Base-by-base conservation (phyloP, 2,888 invertebrate genomes). In the Choristoneura rosaceana region DNA sequence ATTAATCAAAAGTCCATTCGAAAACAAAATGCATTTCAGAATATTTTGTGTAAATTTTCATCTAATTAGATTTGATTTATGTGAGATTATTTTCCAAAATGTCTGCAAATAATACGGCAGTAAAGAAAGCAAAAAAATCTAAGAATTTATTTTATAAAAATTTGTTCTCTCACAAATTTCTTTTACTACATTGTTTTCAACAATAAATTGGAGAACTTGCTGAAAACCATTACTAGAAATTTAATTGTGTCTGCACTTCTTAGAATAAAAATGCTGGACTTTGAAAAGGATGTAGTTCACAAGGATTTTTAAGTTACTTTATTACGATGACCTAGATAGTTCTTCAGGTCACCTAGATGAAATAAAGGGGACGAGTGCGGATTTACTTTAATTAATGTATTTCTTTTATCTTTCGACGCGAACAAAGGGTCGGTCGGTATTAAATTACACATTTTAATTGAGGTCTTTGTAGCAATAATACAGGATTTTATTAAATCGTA, bases 231-330 rank as follows among this genome's bases (percentile, higher is more conserved):
- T 50, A 15, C 50, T 3, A 4, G 0, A 14, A 47, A 15, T 15
- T 50, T 50, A 15, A 50, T 50, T 15, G 15, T 8, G 50, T 50
- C 15, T n/a, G 47, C n/a, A 34, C 47, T 50, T 50, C 15, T 50
- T 15, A 3, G 15, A 50, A 15, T 50, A 50, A 50, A 50, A 50
- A 15, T 15, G 15, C 15, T 8, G n/a, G 50, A 50, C 50, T 50
- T 50, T 5, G 15, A 50, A n/a, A 45, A 52, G 17, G 17, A 52
- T 65, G 65, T 45, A 65, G 70, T 41, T 47, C 12, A 52, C 65
- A 65, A 70, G 70, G 70, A 60, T 50, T 70, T 70, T 66, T 66
- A 71, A 66, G 66, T 52, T 66, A 50, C 58, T 63, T 71, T 60
- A 71, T 71, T 71, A 71, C 52, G 60, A 41, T 45, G 70, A 38